phyloP scores from a whole-genome alignment of 2,113 vertebrate genomes.

The Rhinogobius similis region DNA sequence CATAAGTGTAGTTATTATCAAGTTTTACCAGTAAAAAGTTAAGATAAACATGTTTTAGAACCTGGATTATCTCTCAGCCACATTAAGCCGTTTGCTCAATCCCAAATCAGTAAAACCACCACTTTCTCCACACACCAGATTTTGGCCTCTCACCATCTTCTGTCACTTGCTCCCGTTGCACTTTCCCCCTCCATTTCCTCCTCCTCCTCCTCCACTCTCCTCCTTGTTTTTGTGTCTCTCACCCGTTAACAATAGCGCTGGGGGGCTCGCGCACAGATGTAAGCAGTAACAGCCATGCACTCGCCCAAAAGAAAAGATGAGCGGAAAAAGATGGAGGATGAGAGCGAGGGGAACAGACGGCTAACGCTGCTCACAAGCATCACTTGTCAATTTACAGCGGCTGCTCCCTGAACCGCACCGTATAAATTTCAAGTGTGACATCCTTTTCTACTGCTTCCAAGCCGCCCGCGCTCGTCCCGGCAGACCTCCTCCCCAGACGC shows the following conservation, averaged over 20 bases:
- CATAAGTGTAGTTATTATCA: too few species aligned
- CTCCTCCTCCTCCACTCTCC: slow-evolving; percentile 33
- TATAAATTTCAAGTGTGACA: slow-evolving; percentile 75
- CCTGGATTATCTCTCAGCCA: neutral
- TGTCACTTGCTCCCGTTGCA: slow-evolving; percentile 46
- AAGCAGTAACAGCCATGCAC: slow-evolving; percentile 60
- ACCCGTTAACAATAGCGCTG: slow-evolving; percentile 60
- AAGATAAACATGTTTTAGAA: neutral
- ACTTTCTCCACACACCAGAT: slow-evolving; percentile 4
- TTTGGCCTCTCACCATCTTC: slow-evolving; percentile 27
- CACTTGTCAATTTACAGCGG: slow-evolving; percentile 75
- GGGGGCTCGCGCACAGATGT: slow-evolving; percentile 59
- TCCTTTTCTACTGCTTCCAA: slow-evolving; percentile 76
- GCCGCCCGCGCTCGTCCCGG: slow-evolving; percentile 66
- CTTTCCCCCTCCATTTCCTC: slow-evolving; percentile 31
- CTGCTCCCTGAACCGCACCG: slow-evolving; percentile 67
- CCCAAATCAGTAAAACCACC: neutral
- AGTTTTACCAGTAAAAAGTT: neutral
- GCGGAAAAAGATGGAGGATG: slow-evolving; percentile 65
- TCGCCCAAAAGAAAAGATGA: slow-evolving; percentile 51
- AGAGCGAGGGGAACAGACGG: slow-evolving; percentile 71
- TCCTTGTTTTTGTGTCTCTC: slow-evolving; percentile 59
- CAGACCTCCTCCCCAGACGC: slow-evolving; percentile 74
- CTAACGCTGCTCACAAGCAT: slow-evolving; percentile 68
- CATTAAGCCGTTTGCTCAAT: neutral